phyloP scores from a whole-genome alignment of 37 sponge, comb jelly and placozoan genomes.

The Beroe forskalii region DNA sequence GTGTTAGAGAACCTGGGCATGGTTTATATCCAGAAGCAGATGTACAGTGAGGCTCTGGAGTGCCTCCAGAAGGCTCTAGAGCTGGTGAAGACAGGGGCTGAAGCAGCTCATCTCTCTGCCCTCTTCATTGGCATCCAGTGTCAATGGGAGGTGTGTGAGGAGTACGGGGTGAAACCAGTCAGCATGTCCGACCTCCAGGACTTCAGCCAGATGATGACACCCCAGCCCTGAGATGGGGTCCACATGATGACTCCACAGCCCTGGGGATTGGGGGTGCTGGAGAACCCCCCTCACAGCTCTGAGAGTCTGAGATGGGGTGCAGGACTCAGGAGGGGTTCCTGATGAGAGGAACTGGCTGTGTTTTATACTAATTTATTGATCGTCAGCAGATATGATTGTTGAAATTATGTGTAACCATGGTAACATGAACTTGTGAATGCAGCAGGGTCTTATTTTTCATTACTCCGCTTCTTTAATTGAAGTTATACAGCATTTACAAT shows the following conservation, averaged over 20 bases:
- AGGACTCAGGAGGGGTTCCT: too few species aligned
- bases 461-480: too few species aligned
- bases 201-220: slow-evolving; percentile 59
- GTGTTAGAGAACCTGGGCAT: slow-evolving; percentile 59
- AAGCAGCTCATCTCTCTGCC: slow-evolving; percentile 53
- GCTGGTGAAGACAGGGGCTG: slow-evolving; percentile 55
- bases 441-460: too few species aligned
- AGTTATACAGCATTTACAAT: too few species aligned
- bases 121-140: slow-evolving; percentile 20
- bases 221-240: not conserved
- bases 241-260: not conserved
- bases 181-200: slow-evolving; percentile 40
- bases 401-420: too few species aligned
- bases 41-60: slow-evolving; percentile 37
- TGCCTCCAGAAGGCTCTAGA: slow-evolving; percentile 48
- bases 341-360: too few species aligned
- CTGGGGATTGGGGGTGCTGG: not conserved
- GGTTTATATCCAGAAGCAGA: slow-evolving; percentile 61
- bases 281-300: too few species aligned
- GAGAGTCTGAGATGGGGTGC: too few species aligned
- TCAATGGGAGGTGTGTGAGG: slow-evolving; percentile 64
- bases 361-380: too few species aligned
- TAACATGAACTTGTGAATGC: too few species aligned
- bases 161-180: slow-evolving; percentile 46
- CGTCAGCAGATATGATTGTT: too few species aligned